These are phyloP conservation scores for Mimumesa dahlbomi DNA, from an alignment of 2,888 invertebrate genomes.

Conservation along the genomic window DNA sequence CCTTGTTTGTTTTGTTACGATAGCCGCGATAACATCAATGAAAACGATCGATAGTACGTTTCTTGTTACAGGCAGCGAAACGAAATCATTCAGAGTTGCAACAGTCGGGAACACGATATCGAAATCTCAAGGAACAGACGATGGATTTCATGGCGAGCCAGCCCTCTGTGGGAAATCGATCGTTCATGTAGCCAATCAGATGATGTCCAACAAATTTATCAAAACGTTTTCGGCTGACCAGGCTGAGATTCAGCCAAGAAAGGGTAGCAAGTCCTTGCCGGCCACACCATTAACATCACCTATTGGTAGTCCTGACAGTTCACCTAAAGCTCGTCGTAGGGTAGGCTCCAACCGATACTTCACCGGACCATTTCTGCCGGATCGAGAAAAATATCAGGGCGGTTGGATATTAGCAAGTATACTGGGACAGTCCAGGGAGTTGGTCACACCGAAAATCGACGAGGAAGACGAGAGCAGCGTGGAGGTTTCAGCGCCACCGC, in stretches of 20 bases:
- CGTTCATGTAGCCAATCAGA: constrained; percentile 81
- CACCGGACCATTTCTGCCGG: constrained; percentile 81
- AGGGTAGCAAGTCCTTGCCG: constrained; percentile 87
- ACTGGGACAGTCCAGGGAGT: constrained; percentile 85
- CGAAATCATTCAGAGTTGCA: constrained; percentile 41
- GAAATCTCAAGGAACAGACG: constrained; percentile 85
- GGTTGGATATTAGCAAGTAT: constrained; percentile 86
- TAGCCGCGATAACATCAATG: background rate
- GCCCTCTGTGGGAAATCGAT: constrained; percentile 87
- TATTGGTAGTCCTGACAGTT: constrained; percentile 82
- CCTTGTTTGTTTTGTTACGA: too few species aligned
- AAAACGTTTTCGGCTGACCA: constrained; percentile 57
- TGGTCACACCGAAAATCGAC: constrained; percentile 83
- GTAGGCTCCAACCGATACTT: constrained; percentile 84
- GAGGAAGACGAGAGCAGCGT: constrained; percentile 81
- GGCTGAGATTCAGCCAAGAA: constrained; percentile 39
- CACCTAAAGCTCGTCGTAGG: constrained; percentile 82
- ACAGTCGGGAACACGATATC: constrained; percentile 61
- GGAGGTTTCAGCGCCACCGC: constrained; percentile 52
- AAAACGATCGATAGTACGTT: background rate
- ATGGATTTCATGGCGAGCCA: constrained; percentile 84
- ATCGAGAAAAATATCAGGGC: constrained; percentile 80
- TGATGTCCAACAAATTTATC: constrained; percentile 73
- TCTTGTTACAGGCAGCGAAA: constrained; percentile 47
- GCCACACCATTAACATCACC: constrained; percentile 86